Base-by-base conservation (phyloP, 2,797 vertebrate species). In the Ficedula albicollis region DNA sequence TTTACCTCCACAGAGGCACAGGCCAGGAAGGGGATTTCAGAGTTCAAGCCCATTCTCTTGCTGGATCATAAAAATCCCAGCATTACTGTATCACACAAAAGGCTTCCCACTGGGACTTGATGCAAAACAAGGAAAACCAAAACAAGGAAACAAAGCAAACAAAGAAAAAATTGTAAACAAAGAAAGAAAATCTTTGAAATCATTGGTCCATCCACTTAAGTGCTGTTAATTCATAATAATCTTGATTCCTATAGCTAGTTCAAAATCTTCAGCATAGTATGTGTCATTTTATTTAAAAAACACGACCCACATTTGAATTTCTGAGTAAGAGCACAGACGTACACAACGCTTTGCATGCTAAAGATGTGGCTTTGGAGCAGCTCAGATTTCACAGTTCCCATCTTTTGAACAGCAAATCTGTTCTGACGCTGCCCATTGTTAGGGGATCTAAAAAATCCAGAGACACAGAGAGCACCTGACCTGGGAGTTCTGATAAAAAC, bases 371-470 rank as follows among this genome's bases (percentile, higher is more conserved):
- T 80, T 89, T 59, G 2, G 1, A 67, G 52, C 7, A 44, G 81
- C 84, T 91, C 63, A 7, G 30, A 68, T 90, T 91, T 94, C 89
- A 94, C 93, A 82, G 10, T 74, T 84, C 85, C 84, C 88, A 48
- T 87, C 76, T 56, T 86, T 77, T 64, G 60, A 56, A 34, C 2
- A 11, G 63, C 55, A 93, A 95, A 96, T 93, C 85, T 63, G 39
- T 49, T 70, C 76, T 91, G 94, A 91, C 76, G 20, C 49, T 5
- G 60, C 63, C 87, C 60, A 91, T 94, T 95, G 96, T 94, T 78
- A 8, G 2, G 6, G 77, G 55, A 82, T 73, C 77, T 67, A 11
- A 87, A 68, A 90, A 55, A 46, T 1, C 46, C 4, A 2, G 68
- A 62, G 89, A 32, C 64, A 55, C 44, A 12, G 60, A 44, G 48